Conservation (phyloP, 2,113 vertebrate species). For the Oncorhynchus clarkii region DNA sequence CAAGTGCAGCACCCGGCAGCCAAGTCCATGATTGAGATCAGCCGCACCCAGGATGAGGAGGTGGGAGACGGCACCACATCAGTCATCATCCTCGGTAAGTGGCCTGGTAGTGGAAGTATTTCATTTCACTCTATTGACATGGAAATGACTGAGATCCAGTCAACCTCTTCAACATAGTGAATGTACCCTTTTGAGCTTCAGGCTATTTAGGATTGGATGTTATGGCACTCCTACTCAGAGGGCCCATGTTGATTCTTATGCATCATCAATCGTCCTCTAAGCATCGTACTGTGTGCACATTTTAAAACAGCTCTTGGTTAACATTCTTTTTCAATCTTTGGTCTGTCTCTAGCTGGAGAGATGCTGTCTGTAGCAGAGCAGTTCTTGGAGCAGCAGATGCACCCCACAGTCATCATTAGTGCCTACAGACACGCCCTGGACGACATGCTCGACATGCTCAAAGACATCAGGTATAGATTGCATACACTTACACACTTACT, state of each 20-base stretch:
- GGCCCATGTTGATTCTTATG: no score
- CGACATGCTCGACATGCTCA: conserved; percentile 78
- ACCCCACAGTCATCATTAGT: conserved; percentile 84
- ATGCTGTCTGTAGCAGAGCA: conserved; percentile 87
- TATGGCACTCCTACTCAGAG: no score
- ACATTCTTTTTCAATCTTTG: no score
- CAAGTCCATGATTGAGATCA: conserved; percentile 92
- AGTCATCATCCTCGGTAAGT: conserved; percentile 86
- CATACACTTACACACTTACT: not conserved
- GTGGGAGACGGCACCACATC: conserved; percentile 90
- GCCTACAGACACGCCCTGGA: conserved; percentile 81
- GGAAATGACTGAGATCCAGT: not conserved
- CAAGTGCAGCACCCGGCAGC: conserved; percentile 89
- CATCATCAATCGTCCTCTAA: no score
- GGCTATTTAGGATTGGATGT: no score
- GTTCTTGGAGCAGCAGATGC: conserved; percentile 88
- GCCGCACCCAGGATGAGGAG: conserved; percentile 87
- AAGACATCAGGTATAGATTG: conserved; percentile 75
- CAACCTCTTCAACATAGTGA: not conserved
- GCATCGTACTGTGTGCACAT: no score
- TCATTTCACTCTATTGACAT: not conserved
- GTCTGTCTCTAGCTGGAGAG: conserved; percentile 75
- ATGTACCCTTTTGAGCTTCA: no score
- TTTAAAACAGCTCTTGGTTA: no score
- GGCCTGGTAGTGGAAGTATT: not conserved